Evolutionary conservation across 2,888 invertebrate genomes (phyloP).

Genomic region (Lasioglossum vierecki): DNA sequence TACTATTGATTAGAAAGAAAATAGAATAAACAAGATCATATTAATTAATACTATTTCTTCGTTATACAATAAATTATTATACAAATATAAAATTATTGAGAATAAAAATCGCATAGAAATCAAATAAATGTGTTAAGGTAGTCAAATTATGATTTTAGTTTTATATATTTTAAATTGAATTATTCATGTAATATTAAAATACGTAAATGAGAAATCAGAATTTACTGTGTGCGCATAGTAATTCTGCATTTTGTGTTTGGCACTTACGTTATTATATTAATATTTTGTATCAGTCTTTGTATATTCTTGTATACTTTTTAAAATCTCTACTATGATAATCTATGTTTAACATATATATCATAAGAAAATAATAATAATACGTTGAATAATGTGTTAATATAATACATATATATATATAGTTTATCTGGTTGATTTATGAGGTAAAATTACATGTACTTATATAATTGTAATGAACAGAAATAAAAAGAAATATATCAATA

Average conservation of each 20-base stretch:
- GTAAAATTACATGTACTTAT: constrained; percentile 27
- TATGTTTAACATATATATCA: constrained; percentile 7
- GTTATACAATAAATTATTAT: constrained; percentile 10
- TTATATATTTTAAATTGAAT: neutral
- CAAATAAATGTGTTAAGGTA: neutral
- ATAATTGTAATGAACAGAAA: constrained; percentile 37
- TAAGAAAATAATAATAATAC: neutral
- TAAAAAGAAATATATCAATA: constrained; percentile 41
- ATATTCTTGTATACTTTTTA: constrained; percentile 37
- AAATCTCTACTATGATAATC: constrained; percentile 4
- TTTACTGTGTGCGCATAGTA: constrained; percentile 25
- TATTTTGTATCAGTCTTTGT: constrained; percentile 65
- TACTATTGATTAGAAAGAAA: neutral
- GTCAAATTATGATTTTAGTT: constrained; percentile 7
- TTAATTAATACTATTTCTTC: constrained; percentile 8
- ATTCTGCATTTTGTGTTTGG: constrained; percentile 53
- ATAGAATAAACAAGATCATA: neutral
- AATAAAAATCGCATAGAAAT: neutral
- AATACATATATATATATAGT: neutral
- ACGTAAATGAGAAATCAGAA: constrained; percentile 15
- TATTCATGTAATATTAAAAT: constrained; percentile 20
- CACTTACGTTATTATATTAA: constrained; percentile 55
- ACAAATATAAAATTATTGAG: neutral
- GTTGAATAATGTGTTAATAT: neutral
- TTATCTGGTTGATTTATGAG: constrained; percentile 7